These are phyloP conservation scores for Creontiades dilutus DNA, from an alignment of 2,888 invertebrate genomes.

Conservation along the genomic window DNA sequence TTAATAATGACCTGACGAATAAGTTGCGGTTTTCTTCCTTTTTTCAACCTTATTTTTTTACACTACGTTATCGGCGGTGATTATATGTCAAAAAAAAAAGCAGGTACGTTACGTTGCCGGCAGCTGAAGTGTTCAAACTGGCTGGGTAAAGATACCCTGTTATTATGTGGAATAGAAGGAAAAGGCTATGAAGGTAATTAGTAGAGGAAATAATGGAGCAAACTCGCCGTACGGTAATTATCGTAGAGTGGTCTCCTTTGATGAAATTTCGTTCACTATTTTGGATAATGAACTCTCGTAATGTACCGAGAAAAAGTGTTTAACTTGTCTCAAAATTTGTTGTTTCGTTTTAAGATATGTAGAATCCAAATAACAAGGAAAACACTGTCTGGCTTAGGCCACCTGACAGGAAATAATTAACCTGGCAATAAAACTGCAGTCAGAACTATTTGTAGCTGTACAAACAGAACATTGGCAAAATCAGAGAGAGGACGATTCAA, in stretches of 20 bases:
- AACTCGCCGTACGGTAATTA: background rate
- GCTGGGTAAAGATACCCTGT: background rate
- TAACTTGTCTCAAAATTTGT: no score
- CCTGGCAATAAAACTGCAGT: no score
- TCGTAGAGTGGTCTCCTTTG: background rate
- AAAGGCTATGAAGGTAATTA: constrained; percentile 14
- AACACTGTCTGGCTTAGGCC: no score
- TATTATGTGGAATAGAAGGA: background rate
- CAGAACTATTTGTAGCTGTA: no score
- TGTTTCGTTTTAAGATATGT: no score
- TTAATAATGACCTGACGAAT: background rate
- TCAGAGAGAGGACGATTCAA: no score
- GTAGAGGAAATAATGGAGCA: background rate
- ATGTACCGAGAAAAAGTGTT: no score
- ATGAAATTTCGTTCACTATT: no score
- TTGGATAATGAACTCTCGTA: no score
- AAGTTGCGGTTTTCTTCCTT: background rate
- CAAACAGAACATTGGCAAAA: no score
- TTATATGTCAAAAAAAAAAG: background rate
- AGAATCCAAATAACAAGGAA: no score
- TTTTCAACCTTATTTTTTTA: background rate
- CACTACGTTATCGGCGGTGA: background rate
- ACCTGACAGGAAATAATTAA: no score
- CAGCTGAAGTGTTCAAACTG: background rate
- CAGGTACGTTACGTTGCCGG: background rate